A percentile compares a stretch with the other conserved stretches of the same genome.
These are phyloP conservation scores for Actenoides lindsayi DNA, from an alignment of 2,113 vertebrate genomes.

Conservation along the genomic window DNA sequence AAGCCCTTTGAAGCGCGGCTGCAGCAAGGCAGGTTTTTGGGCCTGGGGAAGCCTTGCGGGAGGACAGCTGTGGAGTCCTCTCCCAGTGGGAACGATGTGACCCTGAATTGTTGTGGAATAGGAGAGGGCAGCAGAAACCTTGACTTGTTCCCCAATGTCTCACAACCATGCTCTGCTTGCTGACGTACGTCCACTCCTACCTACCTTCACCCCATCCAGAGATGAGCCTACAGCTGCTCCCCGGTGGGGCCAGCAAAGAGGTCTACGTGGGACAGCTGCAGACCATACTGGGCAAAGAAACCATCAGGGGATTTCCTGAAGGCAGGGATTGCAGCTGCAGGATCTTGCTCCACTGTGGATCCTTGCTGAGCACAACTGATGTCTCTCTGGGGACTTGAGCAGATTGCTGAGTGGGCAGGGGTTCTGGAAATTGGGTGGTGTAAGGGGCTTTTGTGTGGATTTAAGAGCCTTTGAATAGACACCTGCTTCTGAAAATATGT, in stretches of 20 bases:
- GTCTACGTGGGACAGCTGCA: background rate
- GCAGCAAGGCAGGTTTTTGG: background rate
- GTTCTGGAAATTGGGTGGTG: background rate
- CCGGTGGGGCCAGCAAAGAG: accelerated
- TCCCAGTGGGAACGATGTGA: background rate
- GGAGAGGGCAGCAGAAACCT: background rate
- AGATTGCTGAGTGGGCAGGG: background rate
- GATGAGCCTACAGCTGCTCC: background rate
- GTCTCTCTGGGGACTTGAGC: accelerated
- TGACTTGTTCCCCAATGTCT: background rate
- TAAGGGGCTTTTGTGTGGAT: background rate
- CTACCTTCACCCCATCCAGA: accelerated
- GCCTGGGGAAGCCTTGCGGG: background rate
- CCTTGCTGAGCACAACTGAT: accelerated
- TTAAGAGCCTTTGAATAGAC: background rate
- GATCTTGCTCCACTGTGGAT: accelerated
- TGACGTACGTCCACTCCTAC: accelerated
- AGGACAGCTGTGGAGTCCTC: slow-evolving; percentile 15
- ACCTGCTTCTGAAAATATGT: background rate
- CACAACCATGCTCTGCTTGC: accelerated
- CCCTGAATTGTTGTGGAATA: background rate
- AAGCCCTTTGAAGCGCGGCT: background rate
- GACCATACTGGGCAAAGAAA: background rate
- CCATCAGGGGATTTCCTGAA: background rate
- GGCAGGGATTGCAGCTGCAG: accelerated